phyloP scores from a whole-genome alignment of 2,113 vertebrate species.

The Mustela nigripes region DNA sequence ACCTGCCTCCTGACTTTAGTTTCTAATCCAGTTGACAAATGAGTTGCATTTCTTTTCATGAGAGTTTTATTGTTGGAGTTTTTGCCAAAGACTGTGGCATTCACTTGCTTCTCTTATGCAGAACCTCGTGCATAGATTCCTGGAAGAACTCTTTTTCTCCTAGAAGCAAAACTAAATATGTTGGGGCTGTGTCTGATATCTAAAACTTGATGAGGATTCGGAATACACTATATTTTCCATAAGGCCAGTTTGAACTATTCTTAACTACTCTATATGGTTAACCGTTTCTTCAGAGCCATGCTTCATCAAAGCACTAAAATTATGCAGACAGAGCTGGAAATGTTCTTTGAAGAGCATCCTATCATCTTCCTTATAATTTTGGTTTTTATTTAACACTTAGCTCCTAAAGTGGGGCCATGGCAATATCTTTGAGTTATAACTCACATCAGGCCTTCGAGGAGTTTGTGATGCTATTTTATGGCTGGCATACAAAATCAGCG shows the following conservation, averaged over 20 bases:
- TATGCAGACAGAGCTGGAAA: slow-evolving; percentile 82
- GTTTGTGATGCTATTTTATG: slow-evolving; percentile 79
- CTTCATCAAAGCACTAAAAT: slow-evolving; percentile 57
- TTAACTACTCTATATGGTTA: slow-evolving; percentile 18
- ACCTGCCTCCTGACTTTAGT: slow-evolving; percentile 79
- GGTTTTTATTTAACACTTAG: slow-evolving; percentile 83
- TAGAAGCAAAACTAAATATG: slow-evolving; percentile 18
- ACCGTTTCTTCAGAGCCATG: slow-evolving; percentile 60
- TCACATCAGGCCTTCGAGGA: slow-evolving; percentile 80
- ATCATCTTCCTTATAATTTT: slow-evolving; percentile 84
- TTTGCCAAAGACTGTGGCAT: slow-evolving; percentile 17
- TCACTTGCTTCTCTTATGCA: slow-evolving; percentile 45
- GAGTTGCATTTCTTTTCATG: slow-evolving; percentile 80
- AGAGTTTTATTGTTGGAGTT: slow-evolving; percentile 53
- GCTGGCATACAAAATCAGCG: slow-evolving; percentile 78
- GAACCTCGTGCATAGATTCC: slow-evolving; percentile 48
- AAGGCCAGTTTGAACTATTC: slow-evolving; percentile 75
- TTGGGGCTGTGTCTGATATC: slow-evolving; percentile 64
- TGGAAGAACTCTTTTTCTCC: slow-evolving; percentile 43
- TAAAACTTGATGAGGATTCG: slow-evolving; percentile 68
- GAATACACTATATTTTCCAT: slow-evolving; percentile 73
- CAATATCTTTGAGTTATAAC: slow-evolving; percentile 71
- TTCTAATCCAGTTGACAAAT: slow-evolving; percentile 82
- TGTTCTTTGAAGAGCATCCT: slow-evolving; percentile 83
- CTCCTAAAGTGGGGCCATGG: slow-evolving; percentile 73